Evolutionary conservation across 2,113 vertebrate species (phyloP), one percentile per base, ranked within the genome.

Genomic region (Penelope pileata): DNA sequence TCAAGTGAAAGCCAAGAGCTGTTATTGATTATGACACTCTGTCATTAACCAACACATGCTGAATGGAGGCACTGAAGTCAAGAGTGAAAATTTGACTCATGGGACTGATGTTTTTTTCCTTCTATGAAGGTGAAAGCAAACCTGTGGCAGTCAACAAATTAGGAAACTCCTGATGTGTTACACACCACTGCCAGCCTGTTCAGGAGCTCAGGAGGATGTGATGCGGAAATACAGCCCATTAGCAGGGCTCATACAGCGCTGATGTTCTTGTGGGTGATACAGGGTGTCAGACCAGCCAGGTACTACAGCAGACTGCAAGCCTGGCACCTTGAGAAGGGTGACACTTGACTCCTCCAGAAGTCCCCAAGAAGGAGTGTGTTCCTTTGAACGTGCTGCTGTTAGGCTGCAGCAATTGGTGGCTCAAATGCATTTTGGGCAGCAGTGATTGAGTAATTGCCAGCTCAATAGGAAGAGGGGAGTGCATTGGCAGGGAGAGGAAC

Each of bases 61-160:
- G 81, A 93, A 92, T 7, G 7, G n/a, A 85, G 51, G 79, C 64
- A 53, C 9, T 88, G 69, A 67, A 83, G 86, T 88, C 81, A 77
- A 83, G 91, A 59, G 86, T 1, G 48, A 86, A 78, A 94, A 88
- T 85, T 91, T 63, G 85, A 17, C 88, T 90, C 91, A 64, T 70
- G 90, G 80, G 74, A 92, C 83, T 83, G 83, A 69, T 93, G n/a
- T n/a, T n/a, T n/a, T n/a, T n/a, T n/a, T n/a, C n/a, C 93, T 96
- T 94, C 77, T 56, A 40, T n/a, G 17, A 93, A 92, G 75, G 83
- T 88, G 87, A 88, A 91, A 77, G 77, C 70, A 93, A 90, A 84
- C n/a, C 79, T 87, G 77, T 93, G 86, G 68, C 82, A 94, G 84
- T 32, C 88, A 91, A 89, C 86, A 87, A 78, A 93, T 7, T 76